Evolutionary conservation across 1,140 invertebrate species (phyloP), one percentile per base, ranked within the genome.

Genomic region (Drosophila teissieri): DNA sequence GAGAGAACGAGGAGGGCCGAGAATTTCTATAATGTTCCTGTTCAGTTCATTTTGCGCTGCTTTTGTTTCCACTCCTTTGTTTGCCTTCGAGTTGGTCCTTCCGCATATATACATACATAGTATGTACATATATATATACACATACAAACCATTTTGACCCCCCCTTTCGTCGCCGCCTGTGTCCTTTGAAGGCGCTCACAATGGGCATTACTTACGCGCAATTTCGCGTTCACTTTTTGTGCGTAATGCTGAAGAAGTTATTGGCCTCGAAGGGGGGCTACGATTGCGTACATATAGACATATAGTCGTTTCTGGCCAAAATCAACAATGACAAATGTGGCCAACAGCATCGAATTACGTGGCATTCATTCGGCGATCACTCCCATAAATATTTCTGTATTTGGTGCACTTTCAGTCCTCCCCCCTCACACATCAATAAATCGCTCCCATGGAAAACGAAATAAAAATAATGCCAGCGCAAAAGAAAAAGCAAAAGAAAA

Each of bases 191-290:
- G 45, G 6, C 42, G 17, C 64, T 56, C 17, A 76, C 70, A 83
- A 83, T 86, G 62, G 69, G 62, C 70, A 86, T 86, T 86, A 88
- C 79, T 86, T 83, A 86, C 83, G 83, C 79, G 55, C 83, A 88
- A 86, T 86, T 86, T 86, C 83, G 75, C 65, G 73, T 65, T 79
- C 79, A 86, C 61, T 88, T 86, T 76, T 88, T 79, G 70, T 67
- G 70, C 75, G 67, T 75, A 74, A 67, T 84, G 69, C 55, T 68
- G 64, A 72, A 76, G 73, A 74, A 62, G 60, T 78, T 78, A 70
- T 77, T 82, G 73, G 60, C 79, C 60, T 56, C 58, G 55, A 51
- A 55, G 49, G 72, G 52, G 45, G 42, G 60, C 60, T 46, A 56
- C 17, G 46, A 60, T 55, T 51, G 52, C 17, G 57, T 54, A 60